Evolutionary conservation across 1,140 invertebrate species (phyloP).

Genomic region (Batillaria attramentaria): DNA sequence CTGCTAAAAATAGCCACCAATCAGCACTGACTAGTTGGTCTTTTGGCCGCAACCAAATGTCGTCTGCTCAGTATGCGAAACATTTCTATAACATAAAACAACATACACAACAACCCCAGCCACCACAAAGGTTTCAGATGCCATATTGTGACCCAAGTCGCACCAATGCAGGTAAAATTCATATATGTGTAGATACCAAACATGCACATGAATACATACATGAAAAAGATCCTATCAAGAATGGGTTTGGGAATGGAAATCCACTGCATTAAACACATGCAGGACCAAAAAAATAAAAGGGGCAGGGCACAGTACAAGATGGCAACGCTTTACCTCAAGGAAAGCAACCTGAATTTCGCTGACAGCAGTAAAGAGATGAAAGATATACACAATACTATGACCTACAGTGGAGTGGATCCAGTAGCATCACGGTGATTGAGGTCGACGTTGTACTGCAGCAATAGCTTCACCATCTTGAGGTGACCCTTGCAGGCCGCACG

Average conservation of each 20-base stretch:
- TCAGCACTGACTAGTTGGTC: no score
- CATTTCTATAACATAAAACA: no score
- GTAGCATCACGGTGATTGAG: slow-evolving; percentile 77
- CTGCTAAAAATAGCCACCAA: no score
- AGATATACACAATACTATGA: slow-evolving; percentile 18
- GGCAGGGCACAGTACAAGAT: background rate
- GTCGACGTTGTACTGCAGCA: slow-evolving; percentile 76
- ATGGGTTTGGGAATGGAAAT: background rate
- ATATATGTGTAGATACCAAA: no score
- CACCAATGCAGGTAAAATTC: no score
- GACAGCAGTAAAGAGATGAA: background rate
- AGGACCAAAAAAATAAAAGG: background rate
- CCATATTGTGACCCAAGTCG: no score
- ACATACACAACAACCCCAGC: no score
- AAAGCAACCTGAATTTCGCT: background rate
- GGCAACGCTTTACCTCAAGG: background rate
- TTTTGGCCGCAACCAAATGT: no score
- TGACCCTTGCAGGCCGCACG: slow-evolving; percentile 87
- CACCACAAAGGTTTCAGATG: no score
- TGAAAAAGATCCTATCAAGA: background rate
- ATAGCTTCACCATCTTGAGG: slow-evolving; percentile 79
- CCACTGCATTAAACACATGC: background rate
- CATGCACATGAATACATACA: background rate
- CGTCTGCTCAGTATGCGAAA: no score
- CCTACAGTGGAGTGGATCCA: slow-evolving; percentile 82